Evolutionary conservation across 2,888 invertebrate genomes (phyloP), one percentile per base, ranked within the genome.

Genomic region (Caprella mutica): DNA sequence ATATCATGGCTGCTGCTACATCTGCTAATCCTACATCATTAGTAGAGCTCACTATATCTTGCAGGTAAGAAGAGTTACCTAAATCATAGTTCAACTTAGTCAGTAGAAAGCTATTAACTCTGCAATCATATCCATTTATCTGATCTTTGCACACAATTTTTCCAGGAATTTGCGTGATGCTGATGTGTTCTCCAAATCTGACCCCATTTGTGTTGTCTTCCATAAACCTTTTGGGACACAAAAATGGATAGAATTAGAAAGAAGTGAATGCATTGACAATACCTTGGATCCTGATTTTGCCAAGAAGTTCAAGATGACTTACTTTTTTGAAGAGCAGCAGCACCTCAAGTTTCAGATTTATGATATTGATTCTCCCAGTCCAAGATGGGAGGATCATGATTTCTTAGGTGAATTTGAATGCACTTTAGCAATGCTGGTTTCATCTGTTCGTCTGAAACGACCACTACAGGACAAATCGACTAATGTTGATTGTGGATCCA

Each of bases 241-340:
- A 26, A 17, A 51, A 9, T 63, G 63, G 63, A 24, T 27, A 17
- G 59, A 63, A 29, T 33, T 51, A 17, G 53, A 53, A 26, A 50
- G 63, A 21, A 63, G 59, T 29, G 63, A 63, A 30, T 53, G 54
- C 27, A 50, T 63, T 1, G 19, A 52, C 5, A 72, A 73, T 63
- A 68, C 65, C 5, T 55, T 71, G 39, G 68, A 70, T 53, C 73
- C 73, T 1, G 70, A 72, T 52, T 72, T 76, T 73, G 73, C 73
- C n/a, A 74, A 69, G 38, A 71, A 75, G 66, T 74, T 77, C 65
- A 65, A 70, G 6, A 61, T 76, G 27, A 72, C 72, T 43, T 77
- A 75, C 66, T 71, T 69, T 66, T 76, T 77, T 69, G 75, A 76
- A 59, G 71, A 74, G 53, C 72, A 73, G 23, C 77, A 77, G 67